A percentile compares a stretch with the other conserved stretches of the same genome.
Evolutionary conservation across 2,797 vertebrate species (phyloP).

Genomic region (Tragopan temminckii): DNA sequence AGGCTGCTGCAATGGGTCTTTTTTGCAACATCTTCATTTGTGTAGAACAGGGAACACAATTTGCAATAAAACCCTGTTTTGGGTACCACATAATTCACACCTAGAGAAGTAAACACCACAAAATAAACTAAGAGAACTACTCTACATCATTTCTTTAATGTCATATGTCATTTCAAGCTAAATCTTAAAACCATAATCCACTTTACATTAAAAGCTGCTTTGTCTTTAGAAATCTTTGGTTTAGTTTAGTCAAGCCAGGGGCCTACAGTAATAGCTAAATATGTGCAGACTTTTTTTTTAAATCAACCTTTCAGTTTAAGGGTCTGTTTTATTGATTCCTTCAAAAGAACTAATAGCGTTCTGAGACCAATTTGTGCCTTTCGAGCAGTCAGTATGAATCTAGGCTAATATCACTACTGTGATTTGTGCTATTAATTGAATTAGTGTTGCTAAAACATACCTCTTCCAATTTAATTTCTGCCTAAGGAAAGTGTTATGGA

Average conservation of each 20-base stretch:
- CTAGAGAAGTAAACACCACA: slow-evolving; percentile 85
- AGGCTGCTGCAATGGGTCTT: slow-evolving; percentile 95
- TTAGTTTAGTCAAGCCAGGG: slow-evolving; percentile 59
- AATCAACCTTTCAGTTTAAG: slow-evolving; percentile 26
- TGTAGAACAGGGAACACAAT: slow-evolving; percentile 97
- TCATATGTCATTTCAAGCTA: slow-evolving; percentile 58
- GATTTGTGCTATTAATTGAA: slow-evolving; percentile 22
- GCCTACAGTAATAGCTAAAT: background rate
- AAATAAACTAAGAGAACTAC: slow-evolving; percentile 72
- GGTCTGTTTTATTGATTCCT: slow-evolving; percentile 28
- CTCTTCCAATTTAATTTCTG: slow-evolving; percentile 18
- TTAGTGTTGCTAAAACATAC: slow-evolving; percentile 2
- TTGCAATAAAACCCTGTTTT: slow-evolving; percentile 98
- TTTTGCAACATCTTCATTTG: slow-evolving; percentile 95
- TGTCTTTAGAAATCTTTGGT: slow-evolving; percentile 23
- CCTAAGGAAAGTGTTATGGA: slow-evolving; percentile 58
- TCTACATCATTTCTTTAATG: slow-evolving; percentile 57
- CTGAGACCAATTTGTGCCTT: background rate
- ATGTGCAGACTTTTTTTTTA: background rate
- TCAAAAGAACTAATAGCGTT: background rate
- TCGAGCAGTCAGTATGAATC: slow-evolving; percentile 28
- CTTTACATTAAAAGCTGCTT: slow-evolving; percentile 67
- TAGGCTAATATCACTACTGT: background rate
- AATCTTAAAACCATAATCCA: slow-evolving; percentile 64
- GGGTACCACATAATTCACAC: slow-evolving; percentile 92